Conservation (phyloP, 2,888 invertebrate species). For the Neoaliturus tenellus region DNA sequence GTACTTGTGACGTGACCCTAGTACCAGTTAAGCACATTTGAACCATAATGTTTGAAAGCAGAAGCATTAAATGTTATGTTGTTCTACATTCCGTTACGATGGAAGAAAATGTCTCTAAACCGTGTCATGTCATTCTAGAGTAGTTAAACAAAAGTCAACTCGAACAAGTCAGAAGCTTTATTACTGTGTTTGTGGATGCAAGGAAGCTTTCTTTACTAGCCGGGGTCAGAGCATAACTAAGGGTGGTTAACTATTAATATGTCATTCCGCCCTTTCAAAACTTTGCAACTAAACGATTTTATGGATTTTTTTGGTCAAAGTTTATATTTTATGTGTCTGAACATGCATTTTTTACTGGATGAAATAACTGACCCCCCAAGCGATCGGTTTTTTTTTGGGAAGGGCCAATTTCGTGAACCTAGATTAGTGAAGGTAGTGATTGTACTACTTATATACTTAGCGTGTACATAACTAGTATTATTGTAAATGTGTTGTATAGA, state of each 20-base stretch:
- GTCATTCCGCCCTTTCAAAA: background rate
- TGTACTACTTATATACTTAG: background rate
- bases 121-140: background rate
- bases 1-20: too few relatives aligned
- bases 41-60: too few relatives aligned
- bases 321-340: too few relatives aligned
- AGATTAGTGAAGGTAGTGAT: constrained; percentile 1
- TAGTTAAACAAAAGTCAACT: constrained; percentile 2
- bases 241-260: too few relatives aligned
- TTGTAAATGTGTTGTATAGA: constrained; percentile 49
- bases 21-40: too few relatives aligned
- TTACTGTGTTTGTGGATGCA: background rate
- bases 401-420: background rate
- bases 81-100: background rate
- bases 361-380: too few relatives aligned
- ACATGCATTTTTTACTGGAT: background rate
- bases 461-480: constrained; percentile 25
- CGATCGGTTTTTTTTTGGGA: background rate
- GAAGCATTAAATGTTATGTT: too few relatives aligned
- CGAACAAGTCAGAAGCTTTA: constrained; percentile 26
- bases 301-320: too few relatives aligned
- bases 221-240: too few relatives aligned
- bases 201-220: too few relatives aligned
- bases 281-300: background rate
- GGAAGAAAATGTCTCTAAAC: background rate